phyloP scores from a whole-genome alignment of 2,888 invertebrate species.

The Pasiphila rectangulata region DNA sequence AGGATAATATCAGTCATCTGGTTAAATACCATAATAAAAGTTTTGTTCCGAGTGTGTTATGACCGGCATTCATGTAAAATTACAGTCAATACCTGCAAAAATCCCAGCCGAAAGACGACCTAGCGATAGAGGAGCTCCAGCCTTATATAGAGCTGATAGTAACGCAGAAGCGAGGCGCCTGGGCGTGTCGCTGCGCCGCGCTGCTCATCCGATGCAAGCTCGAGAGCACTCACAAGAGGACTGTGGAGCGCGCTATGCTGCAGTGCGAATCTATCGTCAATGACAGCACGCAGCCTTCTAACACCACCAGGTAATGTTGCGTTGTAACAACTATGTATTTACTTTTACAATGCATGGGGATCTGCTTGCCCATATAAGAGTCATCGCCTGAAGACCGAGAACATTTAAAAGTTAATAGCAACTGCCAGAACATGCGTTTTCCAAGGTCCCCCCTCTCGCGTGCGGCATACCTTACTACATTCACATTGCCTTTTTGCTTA shows the following conservation, averaged over 20 bases:
- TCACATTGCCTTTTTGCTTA: no score
- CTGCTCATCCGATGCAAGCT: slow-evolving; percentile 88
- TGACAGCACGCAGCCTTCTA: slow-evolving; percentile 54
- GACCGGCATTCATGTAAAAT: neutral
- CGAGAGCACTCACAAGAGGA: slow-evolving; percentile 88
- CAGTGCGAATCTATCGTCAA: slow-evolving; percentile 91
- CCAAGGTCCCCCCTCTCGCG: no score
- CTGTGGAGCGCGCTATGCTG: slow-evolving; percentile 92
- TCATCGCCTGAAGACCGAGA: no score
- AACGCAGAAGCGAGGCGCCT: slow-evolving; percentile 84
- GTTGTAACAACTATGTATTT: no score
- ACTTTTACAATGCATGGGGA: no score
- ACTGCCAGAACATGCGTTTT: no score
- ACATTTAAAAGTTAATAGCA: no score
- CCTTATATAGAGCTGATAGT: slow-evolving; percentile 87
- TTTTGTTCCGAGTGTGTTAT: no score
- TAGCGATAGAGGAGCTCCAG: slow-evolving; percentile 89
- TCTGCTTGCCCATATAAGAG: no score
- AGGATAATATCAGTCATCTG: no score
- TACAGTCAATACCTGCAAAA: slow-evolving; percentile 85
- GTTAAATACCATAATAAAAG: no score
- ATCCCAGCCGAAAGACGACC: slow-evolving; percentile 89
- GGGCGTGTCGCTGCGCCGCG: slow-evolving; percentile 88
- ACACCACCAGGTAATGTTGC: slow-evolving; percentile 51
- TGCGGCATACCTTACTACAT: no score